Percentiles rank a stretch among this genome's conserved stretches.
Evolutionary conservation across 2,113 vertebrate species (phyloP).

Genomic region (Chaetodon trifascialis): DNA sequence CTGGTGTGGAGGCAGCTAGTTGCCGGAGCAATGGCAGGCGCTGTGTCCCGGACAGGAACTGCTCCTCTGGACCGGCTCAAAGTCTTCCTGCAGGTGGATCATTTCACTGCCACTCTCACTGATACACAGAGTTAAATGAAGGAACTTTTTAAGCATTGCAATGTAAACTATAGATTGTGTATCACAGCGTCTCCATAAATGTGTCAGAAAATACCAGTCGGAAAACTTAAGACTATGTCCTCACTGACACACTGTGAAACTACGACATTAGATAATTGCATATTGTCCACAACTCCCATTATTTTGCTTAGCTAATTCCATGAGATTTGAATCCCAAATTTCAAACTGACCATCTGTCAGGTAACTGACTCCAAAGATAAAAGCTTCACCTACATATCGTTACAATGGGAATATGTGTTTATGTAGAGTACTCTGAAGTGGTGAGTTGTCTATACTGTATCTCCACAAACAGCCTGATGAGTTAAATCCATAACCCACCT

Average conservation of each 20-base stretch:
- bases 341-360: neutral
- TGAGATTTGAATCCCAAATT: neutral
- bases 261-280: neutral
- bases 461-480: neutral
- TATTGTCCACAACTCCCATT: neutral
- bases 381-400: neutral
- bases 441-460: neutral
- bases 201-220: neutral
- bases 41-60: conserved; percentile 92
- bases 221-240: neutral
- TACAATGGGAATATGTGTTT: neutral
- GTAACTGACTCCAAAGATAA: neutral
- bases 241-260: neutral
- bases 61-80: conserved; percentile 95
- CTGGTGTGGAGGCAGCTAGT: conserved; percentile 94
- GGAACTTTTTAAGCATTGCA: neutral
- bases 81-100: conserved; percentile 92
- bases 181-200: neutral
- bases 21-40: conserved; percentile 92
- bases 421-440: neutral
- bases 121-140: neutral
- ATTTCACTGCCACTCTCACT: neutral
- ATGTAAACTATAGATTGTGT: neutral
- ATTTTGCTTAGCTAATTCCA: neutral
- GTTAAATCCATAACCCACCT: neutral